Evolutionary conservation across 37 sponge, comb jelly and placozoan species (phyloP), one percentile per base, ranked within the genome.

Genomic region (Ianthella basta): DNA sequence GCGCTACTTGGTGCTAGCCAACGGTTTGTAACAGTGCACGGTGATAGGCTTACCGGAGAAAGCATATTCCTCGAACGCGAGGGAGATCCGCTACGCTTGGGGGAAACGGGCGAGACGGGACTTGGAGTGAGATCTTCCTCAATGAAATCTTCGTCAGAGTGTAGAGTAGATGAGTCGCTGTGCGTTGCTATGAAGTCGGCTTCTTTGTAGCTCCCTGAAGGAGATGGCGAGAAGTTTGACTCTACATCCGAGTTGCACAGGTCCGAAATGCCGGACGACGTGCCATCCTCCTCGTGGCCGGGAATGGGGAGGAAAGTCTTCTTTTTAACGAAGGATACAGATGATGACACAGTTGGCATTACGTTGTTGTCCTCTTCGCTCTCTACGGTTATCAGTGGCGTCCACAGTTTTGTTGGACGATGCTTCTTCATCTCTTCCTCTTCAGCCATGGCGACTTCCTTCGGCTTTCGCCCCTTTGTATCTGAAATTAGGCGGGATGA

Each of bases 181-280:
- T 34, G 24, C 8, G 0, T 23, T n/a, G 56, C 24, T 23, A 85
- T 19, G 25, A 61, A 63, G 29, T 63, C 29, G 44, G 82, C 60
- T n/a, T 72, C 89, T 5, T 65, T 81, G 67, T 82, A 89, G 67
- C 94, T 94, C 37, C 87, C 84, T 29, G 69, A 41, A 12, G 80
- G 55, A 56, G 91, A 90, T 12, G 89, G 89, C 23, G 93, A 89
- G 27, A 86, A 32, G 37, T 87, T 86, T 10, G 93, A 92, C 60
- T 92, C 93, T 36, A 85, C 82, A 44, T 90, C 94, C 25, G 81
- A 87, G 56, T 50, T 65, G 37, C 56, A 63, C 27, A 33, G 82
- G 34, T 82, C 82, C 6, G 82, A 82, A 1, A 63, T 34, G 24
- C 82, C 82, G 25, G 82, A 82, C 21, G 82, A 60, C 0, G 67